Percentiles rank a stretch among this genome's conserved stretches.
Conservation (phyloP, 2,113 vertebrate genomes). For the Peromyscus polionotus region DNA sequence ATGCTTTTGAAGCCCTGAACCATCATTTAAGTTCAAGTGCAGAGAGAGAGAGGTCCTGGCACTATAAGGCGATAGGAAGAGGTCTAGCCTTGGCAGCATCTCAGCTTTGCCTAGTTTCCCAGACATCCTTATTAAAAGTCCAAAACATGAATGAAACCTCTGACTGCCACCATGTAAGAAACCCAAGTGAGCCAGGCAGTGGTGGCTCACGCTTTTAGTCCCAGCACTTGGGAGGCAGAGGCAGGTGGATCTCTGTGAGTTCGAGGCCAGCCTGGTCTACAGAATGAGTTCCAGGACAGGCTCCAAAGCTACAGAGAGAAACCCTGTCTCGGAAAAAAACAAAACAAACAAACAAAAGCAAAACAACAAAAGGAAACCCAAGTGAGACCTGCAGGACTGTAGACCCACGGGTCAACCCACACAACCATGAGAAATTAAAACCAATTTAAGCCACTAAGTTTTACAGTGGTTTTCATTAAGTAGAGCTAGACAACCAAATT, state of each 20-base stretch:
- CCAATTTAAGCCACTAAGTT: slow-evolving; percentile 20
- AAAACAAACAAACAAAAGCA: no score
- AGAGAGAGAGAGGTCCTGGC: not conserved
- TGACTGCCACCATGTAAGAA: not conserved
- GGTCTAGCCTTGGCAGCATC: not conserved
- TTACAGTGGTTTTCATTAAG: not conserved
- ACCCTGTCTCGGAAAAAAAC: no score
- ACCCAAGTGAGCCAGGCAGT: not conserved
- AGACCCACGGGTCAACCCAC: not conserved
- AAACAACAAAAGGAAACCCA: not conserved
- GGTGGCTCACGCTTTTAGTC: no score
- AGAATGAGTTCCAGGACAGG: no score
- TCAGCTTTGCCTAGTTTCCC: not conserved
- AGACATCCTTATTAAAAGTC: not conserved
- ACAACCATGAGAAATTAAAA: slow-evolving; percentile 1
- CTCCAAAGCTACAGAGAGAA: no score
- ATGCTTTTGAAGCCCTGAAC: not conserved
- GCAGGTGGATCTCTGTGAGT: no score
- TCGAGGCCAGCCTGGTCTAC: no score
- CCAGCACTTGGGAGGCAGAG: no score
- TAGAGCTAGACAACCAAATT: slow-evolving; percentile 34
- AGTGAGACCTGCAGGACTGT: not conserved
- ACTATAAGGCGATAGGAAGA: not conserved
- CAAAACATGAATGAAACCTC: not conserved
- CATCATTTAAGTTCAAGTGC: not conserved